Base-by-base conservation (phyloP, 1,140 invertebrate genomes). In the Babylonia areolata region DNA sequence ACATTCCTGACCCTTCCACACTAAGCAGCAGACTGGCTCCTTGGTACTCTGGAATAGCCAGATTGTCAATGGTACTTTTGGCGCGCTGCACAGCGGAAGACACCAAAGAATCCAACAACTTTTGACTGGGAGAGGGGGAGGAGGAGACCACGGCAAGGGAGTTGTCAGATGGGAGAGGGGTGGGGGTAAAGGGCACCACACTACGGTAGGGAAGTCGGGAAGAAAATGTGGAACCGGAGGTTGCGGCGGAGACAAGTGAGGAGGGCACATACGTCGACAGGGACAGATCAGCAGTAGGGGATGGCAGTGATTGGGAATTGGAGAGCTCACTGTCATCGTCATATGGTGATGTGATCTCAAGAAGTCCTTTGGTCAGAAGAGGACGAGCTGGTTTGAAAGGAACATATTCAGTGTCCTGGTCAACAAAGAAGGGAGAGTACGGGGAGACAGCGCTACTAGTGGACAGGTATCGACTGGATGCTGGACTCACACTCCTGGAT, bases 371-470 rank as follows among this genome's bases (percentile, higher is more conserved):
- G 58, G 85, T 80, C 58, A 54, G 54, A 46, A 85, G 58, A 31
- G 42, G 51, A 73, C 78, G 75, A 37, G 85, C 71, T 20, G 89
- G 89, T 77, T 64, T 79, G 77, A 87, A 90, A 35, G 89, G 87
- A 33, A 90, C 87, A 71, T 87, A 90, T n/a, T 85, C 77, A 28
- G 87, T 86, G 35, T 83, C 78, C 71, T 86, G 85, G 84, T 85
- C 84, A 51, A 78, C 84, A 69, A 80, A 85, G 31, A 81, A 85
- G 64, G 84, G 28, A 51, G 89, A 51, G 84, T 80, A 37, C 64
- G 85, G 28, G 75, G 82, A 58, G 37, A 85, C 17, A 46, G 51
- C 6, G 77, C 33, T n/a, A 58, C 75, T 35, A 40, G 81, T 75
- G 37, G 81, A 77, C 33, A 58, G 51, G 54, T 84, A 84, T 15